These are phyloP conservation scores for Eubasilissa splendida DNA, from an alignment of 2,888 invertebrate genomes.

Conservation along the genomic window DNA sequence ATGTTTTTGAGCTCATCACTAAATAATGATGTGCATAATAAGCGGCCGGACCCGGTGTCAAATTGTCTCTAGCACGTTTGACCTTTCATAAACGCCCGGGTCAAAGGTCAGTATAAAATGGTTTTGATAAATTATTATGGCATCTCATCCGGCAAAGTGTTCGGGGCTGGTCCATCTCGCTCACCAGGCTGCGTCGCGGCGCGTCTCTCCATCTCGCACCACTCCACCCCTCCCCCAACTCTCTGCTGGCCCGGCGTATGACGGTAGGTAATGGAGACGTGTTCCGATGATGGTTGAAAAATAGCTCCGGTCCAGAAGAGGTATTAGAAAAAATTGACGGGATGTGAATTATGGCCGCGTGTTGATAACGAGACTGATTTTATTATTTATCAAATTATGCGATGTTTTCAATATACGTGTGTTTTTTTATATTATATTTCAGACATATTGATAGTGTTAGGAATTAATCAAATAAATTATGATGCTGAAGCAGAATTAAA, in stretches of 20 bases:
- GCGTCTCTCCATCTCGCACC: constrained; percentile 4
- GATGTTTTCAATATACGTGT: neutral
- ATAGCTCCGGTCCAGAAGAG: constrained; percentile 24
- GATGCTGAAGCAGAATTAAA: too few relatives aligned
- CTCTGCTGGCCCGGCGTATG: neutral
- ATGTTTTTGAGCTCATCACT: too few relatives aligned
- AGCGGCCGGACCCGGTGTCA: constrained; percentile 32
- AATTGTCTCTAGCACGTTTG: constrained; percentile 33
- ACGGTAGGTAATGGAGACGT: constrained; percentile 17
- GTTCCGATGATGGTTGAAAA: constrained; percentile 22
- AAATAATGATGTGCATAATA: constrained; percentile 20
- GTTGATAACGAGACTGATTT: neutral
- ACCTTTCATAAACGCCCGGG: constrained; percentile 31
- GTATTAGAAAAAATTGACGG: constrained; percentile 28
- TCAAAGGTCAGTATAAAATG: constrained; percentile 44
- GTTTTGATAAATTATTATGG: constrained; percentile 45
- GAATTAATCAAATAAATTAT: too few relatives aligned
- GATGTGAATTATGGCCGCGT: constrained; percentile 24
- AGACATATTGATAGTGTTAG: too few relatives aligned
- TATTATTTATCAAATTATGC: neutral
- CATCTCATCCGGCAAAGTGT: constrained; percentile 33
- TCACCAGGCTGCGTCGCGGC: neutral
- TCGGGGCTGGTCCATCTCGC: neutral
- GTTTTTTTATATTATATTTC: too few relatives aligned
- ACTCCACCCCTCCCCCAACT: neutral